Conservation (phyloP, 1,140 invertebrate species). For the Ooceraea biroi region DNA sequence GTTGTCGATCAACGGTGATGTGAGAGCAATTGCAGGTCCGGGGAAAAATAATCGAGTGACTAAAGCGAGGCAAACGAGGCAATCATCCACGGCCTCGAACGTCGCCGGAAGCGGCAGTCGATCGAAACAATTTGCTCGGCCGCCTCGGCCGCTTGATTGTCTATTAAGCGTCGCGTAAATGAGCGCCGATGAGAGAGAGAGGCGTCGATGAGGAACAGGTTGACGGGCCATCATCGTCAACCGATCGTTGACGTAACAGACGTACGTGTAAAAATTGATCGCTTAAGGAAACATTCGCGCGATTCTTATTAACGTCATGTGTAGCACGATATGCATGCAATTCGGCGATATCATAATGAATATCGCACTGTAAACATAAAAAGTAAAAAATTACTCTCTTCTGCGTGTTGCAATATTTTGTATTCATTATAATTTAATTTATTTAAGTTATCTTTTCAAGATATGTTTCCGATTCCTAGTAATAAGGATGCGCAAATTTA, state of each 20-base stretch:
- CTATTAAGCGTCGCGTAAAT: constrained; percentile 82
- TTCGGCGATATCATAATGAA: not conserved
- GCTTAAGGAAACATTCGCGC: not conserved
- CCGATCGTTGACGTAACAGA: constrained; percentile 48
- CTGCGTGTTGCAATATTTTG: too few relatives aligned
- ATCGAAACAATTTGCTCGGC: constrained; percentile 84
- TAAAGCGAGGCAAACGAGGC: constrained; percentile 58
- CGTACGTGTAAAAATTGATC: constrained; percentile 61
- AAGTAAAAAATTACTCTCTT: too few relatives aligned
- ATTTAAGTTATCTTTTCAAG: too few relatives aligned
- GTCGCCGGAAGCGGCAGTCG: constrained; percentile 81
- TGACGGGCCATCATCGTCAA: constrained; percentile 53
- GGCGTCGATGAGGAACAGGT: constrained; percentile 65
- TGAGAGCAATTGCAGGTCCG: constrained; percentile 48
- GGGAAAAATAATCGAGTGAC: constrained; percentile 74
- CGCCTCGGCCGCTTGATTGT: constrained; percentile 79
- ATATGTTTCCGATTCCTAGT: too few relatives aligned
- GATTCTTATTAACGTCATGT: not conserved
- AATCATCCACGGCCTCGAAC: constrained; percentile 69
- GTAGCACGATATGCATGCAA: not conserved
- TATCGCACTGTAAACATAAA: too few relatives aligned
- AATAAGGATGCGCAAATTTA: too few relatives aligned
- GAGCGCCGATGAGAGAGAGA: constrained; percentile 62
- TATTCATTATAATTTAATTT: too few relatives aligned
- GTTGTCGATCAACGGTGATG: constrained; percentile 22